Base-by-base conservation (phyloP, 2,888 invertebrate species). In the Nowickia ferox region DNA sequence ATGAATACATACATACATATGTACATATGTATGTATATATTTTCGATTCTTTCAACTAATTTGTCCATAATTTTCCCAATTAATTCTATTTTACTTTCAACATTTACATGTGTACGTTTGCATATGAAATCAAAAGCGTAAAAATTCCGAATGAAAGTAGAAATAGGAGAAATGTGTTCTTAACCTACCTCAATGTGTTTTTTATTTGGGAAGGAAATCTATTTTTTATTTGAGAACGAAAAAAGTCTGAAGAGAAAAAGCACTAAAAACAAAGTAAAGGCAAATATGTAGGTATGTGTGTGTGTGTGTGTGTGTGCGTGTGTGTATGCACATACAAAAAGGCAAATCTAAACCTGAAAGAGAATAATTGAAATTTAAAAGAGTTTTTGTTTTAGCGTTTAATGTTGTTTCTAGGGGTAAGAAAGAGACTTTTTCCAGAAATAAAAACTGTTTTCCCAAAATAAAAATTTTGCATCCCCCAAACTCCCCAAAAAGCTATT, bases 161-260 rank as follows among this genome's bases (percentile, higher is more conserved):
- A 53, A 48, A 42, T 57, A 46, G 17, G 40, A 51, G 51, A 59
- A 38, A 55, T 75, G n/a, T 40, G 8, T 46, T n/a, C n/a, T n/a
- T 46, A 75, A 85, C 84, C 84, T 85, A 78, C 84, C 84, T 19
- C 84, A 85, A 85, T 85, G 48, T 69, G 63, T 85, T 78, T 78
- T 81, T 81, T 81, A 81, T 81, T 81, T 68, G 71, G 76, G 59
- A 84, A 66, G 30, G 6, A 75, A 86, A 74, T 81, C 68, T 57
- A 81, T 84, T 74, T 78, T 81, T 81, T 81, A 77, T 78, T 74
- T 72, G 63, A 71, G 59, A 80, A 72, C 22, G 5, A 75, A 84
- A 79, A 65, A 17, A n/a, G 9, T 4, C 48, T 8, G 71, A 65
- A 59, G 65, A 38, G 40, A 46, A 71, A 19, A 65, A 53, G 15